A percentile compares a stretch with the other conserved stretches of the same genome.
These are phyloP conservation scores for Forbesichthys agassizii DNA, from an alignment of 2,113 vertebrate species.

Conservation along the genomic window DNA sequence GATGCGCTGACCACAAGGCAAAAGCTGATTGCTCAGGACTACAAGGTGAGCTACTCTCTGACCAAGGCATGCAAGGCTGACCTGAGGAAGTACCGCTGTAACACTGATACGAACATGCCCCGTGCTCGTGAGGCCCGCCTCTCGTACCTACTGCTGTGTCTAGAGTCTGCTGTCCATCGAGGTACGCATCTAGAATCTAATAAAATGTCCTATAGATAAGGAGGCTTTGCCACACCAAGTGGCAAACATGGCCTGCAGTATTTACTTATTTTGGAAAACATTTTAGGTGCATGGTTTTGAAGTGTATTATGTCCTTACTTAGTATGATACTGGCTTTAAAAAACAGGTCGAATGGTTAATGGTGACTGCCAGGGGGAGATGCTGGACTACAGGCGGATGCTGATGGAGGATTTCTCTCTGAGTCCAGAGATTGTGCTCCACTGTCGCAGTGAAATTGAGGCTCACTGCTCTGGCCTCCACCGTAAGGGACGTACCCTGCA, in stretches of 20 bases:
- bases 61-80: constrained; percentile 95
- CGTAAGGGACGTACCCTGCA: constrained; percentile 94
- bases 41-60: constrained; percentile 94
- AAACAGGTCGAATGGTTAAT: constrained; percentile 87
- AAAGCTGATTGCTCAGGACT: constrained; percentile 96
- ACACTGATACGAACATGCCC: constrained; percentile 89
- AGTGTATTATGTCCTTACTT: background rate
- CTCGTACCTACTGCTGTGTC: constrained; percentile 93
- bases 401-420: constrained; percentile 97
- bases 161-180: constrained; percentile 93
- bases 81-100: constrained; percentile 93
- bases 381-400: constrained; percentile 95
- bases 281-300: background rate
- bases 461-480: constrained; percentile 92
- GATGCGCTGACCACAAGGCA: constrained; percentile 93
- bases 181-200: constrained; percentile 65
- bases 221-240: background rate
- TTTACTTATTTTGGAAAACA: too few relatives aligned
- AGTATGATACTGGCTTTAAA: background rate
- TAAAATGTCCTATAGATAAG: background rate
- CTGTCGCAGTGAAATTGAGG: constrained; percentile 91
- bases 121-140: constrained; percentile 92
- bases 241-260: too few relatives aligned
- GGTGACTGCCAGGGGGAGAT: constrained; percentile 97
- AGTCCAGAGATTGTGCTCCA: constrained; percentile 96